Percentiles rank a stretch among this genome's conserved stretches.
These are phyloP conservation scores for Antedon mediterranea DNA, from an alignment of 53 echinoderm and acorn worm genomes.

Conservation along the genomic window DNA sequence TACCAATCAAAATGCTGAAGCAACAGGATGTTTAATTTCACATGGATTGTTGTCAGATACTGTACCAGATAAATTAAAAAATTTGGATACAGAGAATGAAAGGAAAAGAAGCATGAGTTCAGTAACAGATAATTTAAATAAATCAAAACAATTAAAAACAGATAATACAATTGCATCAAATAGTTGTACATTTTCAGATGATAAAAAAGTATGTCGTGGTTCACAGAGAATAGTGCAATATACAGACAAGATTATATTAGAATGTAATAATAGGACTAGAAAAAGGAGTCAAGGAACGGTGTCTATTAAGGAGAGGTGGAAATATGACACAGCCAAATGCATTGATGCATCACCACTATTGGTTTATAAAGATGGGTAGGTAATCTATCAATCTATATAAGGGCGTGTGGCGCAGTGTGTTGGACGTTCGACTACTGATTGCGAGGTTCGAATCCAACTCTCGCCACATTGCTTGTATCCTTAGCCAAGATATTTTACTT, in stretches of 20 bases:
- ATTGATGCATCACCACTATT: conserved; percentile 82
- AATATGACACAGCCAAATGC: conserved; percentile 63
- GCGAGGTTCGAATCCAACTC: too few species aligned
- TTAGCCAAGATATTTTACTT: too few species aligned
- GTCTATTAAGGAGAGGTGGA: conserved; percentile 41
- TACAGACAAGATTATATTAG: neutral
- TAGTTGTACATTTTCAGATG: neutral
- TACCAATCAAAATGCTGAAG: neutral
- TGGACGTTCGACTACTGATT: too few species aligned
- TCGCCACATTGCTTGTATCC: too few species aligned
- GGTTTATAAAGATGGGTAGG: conserved; percentile 9
- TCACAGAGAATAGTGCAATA: neutral
- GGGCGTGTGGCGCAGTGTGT: too few species aligned
- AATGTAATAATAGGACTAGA: too few species aligned
- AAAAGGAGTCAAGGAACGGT: neutral
- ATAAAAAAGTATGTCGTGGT: neutral
- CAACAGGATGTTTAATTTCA: neutral
- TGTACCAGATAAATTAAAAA: too few species aligned
- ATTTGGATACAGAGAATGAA: neutral
- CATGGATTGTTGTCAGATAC: neutral
- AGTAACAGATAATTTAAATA: too few species aligned
- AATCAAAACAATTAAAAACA: neutral
- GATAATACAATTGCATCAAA: neutral
- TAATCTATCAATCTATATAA: too few species aligned
- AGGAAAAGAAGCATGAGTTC: neutral